Evolutionary conservation across 2,797 vertebrate species (phyloP).

Genomic region (Saxicola maurus): DNA sequence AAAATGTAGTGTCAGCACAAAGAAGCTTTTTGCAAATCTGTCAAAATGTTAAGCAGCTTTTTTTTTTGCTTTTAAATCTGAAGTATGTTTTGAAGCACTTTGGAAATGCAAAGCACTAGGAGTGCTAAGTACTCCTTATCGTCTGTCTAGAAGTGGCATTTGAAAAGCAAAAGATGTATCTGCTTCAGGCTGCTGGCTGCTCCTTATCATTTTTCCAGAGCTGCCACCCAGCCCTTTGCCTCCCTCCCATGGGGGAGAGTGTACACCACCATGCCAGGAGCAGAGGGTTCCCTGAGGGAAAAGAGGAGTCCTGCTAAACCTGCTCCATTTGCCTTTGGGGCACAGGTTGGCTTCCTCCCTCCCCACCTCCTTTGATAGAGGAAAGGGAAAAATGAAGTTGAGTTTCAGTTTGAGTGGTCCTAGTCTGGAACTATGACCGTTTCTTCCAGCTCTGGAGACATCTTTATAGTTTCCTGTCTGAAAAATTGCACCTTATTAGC

Average conservation of each 20-base stretch:
- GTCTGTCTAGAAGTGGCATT: conserved; percentile 28
- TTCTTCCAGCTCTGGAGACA: conserved; percentile 20
- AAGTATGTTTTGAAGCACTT: conserved; percentile 61
- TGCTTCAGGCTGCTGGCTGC: background rate
- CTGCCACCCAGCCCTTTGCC: conserved; percentile 1
- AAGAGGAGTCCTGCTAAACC: background rate
- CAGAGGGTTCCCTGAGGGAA: background rate
- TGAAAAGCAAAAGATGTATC: conserved; percentile 26
- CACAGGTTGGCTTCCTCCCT: background rate
- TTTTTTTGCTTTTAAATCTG: conserved; percentile 35
- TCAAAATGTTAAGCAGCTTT: conserved; percentile 43
- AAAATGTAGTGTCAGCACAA: conserved; percentile 40
- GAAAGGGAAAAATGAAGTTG: conserved; percentile 2
- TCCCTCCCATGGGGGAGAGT: background rate
- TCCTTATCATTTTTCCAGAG: background rate
- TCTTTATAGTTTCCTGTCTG: background rate
- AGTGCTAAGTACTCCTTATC: conserved; percentile 34
- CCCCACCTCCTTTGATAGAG: background rate
- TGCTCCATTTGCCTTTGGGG: fast-evolving
- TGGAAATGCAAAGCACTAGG: conserved; percentile 48
- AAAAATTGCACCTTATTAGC: conserved; percentile 65
- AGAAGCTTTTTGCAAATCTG: conserved; percentile 44
- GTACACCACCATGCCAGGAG: background rate
- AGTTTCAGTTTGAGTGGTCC: conserved; percentile 1
- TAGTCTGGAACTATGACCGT: background rate